Conservation (phyloP, 2,888 invertebrate genomes). For the Heliconius charithonia region DNA sequence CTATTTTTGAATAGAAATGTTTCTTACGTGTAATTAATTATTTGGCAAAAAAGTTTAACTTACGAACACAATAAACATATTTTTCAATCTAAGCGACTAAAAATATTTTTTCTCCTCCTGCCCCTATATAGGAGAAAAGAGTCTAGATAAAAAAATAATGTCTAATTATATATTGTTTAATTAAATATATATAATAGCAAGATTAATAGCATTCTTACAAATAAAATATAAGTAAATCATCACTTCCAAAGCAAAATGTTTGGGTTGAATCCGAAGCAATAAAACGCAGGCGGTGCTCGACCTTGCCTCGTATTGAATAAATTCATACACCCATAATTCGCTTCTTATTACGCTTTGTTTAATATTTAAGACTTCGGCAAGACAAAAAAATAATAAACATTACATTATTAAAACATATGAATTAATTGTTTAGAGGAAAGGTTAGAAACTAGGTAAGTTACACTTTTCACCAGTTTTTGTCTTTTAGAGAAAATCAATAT, state of each 20-base stretch:
- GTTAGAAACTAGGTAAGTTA: no score
- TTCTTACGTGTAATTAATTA: no score
- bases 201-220: neutral
- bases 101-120: neutral
- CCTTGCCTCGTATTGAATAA: slow-evolving; percentile 6
- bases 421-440: neutral
- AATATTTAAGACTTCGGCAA: neutral
- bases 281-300: slow-evolving; percentile 8
- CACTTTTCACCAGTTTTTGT: no score
- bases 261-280: slow-evolving; percentile 1
- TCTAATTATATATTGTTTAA: neutral
- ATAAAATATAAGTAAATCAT: slow-evolving; percentile 1
- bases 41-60: no score
- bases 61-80: no score
- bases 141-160: neutral
- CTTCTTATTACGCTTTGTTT: neutral
- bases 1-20: no score
- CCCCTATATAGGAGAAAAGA: neutral
- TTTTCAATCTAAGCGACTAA: neutral
- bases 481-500: no score
- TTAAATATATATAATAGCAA: no score
- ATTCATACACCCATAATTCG: neutral
- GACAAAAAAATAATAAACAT: neutral
- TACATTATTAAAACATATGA: no score
- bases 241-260: slow-evolving; percentile 1